Evolutionary conservation across 1,140 invertebrate species (phyloP).

Genomic region (Luehdorfia chinensis): DNA sequence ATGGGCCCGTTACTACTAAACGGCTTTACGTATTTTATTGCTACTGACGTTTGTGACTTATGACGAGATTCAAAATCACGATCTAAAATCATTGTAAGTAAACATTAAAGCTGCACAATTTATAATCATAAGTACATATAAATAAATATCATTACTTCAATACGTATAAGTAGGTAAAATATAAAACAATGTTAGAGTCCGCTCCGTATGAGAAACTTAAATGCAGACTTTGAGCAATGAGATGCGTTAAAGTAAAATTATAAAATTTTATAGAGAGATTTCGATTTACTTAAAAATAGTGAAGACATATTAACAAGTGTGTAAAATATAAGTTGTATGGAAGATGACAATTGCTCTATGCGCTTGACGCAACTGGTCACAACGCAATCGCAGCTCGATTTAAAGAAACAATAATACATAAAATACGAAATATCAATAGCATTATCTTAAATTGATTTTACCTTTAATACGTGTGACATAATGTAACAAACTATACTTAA

Average conservation of each 20-base stretch:
- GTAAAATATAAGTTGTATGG: conserved; percentile 47
- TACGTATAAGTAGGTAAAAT: conserved; percentile 56
- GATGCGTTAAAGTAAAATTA: conserved; percentile 50
- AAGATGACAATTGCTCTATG: conserved; percentile 40
- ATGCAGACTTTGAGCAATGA: conserved; percentile 70
- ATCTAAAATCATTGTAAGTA: conserved; percentile 74
- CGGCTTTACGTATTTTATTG: conserved; percentile 67
- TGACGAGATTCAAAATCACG: conserved; percentile 76
- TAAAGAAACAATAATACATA: conserved; percentile 52
- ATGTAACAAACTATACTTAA: conserved; percentile 58
- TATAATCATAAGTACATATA: conserved; percentile 73
- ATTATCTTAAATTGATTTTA: conserved; percentile 68
- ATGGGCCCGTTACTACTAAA: conserved; percentile 43
- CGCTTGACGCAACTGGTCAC: conserved; percentile 32
- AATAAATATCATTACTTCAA: conserved; percentile 70
- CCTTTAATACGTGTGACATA: conserved; percentile 62
- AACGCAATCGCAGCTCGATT: conserved; percentile 34
- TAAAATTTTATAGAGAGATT: conserved; percentile 47
- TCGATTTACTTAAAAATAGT: conserved; percentile 57
- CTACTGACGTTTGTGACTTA: conserved; percentile 76
- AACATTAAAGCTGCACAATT: conserved; percentile 76
- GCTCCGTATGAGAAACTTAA: conserved; percentile 40
- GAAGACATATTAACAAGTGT: conserved; percentile 68
- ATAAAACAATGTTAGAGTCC: conserved; percentile 65
- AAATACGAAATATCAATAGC: conserved; percentile 47